A percentile compares a stretch with the other conserved stretches of the same genome.
Conservation (phyloP, 2,888 invertebrate genomes). For the Beris morrisii region DNA sequence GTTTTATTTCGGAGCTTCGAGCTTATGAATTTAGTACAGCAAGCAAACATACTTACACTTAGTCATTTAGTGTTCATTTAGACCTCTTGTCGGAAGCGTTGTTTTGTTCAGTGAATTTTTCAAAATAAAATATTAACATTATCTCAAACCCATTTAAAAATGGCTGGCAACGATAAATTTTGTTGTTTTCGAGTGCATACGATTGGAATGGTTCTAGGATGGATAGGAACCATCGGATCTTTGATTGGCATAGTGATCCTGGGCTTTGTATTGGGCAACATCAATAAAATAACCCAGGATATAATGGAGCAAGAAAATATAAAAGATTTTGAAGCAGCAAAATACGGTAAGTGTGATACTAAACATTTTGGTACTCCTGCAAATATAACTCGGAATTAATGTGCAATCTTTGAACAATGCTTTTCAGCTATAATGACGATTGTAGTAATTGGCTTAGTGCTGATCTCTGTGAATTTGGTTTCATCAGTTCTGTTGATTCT, state of each 20-base stretch:
- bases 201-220: constrained; percentile 51
- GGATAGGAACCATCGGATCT: constrained; percentile 47
- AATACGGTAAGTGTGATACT: constrained; percentile 6
- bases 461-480: constrained; percentile 1
- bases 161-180: constrained; percentile 37
- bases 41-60: no score
- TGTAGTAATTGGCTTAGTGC: not conserved
- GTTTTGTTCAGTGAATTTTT: no score
- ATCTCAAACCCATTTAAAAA: not conserved
- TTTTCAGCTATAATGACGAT: constrained; percentile 4
- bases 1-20: no score
- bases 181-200: constrained; percentile 50
- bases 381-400: not conserved
- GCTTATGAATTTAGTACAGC: no score
- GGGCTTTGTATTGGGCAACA: constrained; percentile 31
- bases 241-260: constrained; percentile 43
- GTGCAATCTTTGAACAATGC: not conserved
- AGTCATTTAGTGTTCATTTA: no score
- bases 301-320: constrained; percentile 13
- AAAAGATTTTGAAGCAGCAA: constrained; percentile 12
- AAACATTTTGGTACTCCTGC: not conserved
- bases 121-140: no score
- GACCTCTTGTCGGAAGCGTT: no score
- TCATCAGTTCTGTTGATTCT: constrained; percentile 18
- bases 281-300: constrained; percentile 26